phyloP scores from a whole-genome alignment of 2,888 invertebrate species.

The Dendrolimus houi region DNA sequence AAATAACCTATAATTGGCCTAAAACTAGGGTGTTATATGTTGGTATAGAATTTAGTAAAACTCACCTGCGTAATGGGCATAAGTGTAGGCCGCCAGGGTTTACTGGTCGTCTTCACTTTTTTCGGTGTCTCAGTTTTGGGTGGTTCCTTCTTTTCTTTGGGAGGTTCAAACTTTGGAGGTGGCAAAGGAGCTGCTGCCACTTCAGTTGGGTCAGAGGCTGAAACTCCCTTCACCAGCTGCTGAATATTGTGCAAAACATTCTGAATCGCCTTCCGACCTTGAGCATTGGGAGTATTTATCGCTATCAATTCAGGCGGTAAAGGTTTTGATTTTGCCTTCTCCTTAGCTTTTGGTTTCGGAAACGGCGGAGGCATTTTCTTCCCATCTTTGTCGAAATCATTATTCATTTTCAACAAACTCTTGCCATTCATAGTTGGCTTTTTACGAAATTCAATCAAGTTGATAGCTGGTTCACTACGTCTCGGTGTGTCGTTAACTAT shows the following conservation, averaged over 20 bases:
- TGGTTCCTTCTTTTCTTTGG: conserved; percentile 49
- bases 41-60: conserved; percentile 2
- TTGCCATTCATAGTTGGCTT: conserved; percentile 61
- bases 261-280: conserved; percentile 62
- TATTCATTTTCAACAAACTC: conserved; percentile 57
- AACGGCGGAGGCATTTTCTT: conserved; percentile 57
- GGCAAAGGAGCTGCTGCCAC: conserved; percentile 55
- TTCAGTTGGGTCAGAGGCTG: conserved; percentile 61
- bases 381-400: conserved; percentile 37
- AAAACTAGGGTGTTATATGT: too few relatives aligned
- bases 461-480: conserved; percentile 43
- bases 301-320: conserved; percentile 78
- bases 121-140: conserved; percentile 44
- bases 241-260: conserved; percentile 67
- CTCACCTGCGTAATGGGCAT: conserved; percentile 79
- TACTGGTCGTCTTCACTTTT: conserved; percentile 70
- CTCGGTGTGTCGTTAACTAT: conserved; percentile 46
- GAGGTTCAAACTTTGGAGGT: conserved; percentile 32
- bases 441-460: conserved; percentile 61
- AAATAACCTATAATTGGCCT: too few relatives aligned
- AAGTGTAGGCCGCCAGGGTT: conserved; percentile 83
- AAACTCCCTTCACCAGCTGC: conserved; percentile 64
- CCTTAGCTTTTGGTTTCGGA: conserved; percentile 42
- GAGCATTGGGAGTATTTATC: conserved; percentile 67
- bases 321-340: conserved; percentile 47